Evolutionary conservation across 2,888 invertebrate species (phyloP).

Genomic region (Spatulosminthurus flaviceps): DNA sequence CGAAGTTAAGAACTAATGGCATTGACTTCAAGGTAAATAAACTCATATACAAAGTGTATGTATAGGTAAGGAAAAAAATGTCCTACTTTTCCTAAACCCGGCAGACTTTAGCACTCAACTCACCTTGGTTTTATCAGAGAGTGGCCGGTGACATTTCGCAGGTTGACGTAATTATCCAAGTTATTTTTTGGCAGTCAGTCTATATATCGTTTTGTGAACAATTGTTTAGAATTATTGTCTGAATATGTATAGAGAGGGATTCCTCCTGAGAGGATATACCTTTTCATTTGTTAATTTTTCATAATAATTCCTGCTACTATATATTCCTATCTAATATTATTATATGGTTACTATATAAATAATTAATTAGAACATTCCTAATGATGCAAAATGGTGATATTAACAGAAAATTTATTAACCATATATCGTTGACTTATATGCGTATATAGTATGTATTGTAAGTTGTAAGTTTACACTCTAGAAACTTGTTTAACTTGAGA

Average conservation of each 20-base stretch:
- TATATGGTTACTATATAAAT: not conserved
- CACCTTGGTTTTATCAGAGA: not conserved
- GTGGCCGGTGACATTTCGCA: not conserved
- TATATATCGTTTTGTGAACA: too few relatives aligned
- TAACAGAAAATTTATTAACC: slow-evolving; percentile 1
- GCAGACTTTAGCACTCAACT: not conserved
- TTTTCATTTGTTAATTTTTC: too few relatives aligned
- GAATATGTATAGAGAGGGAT: too few relatives aligned
- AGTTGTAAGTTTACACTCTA: too few relatives aligned
- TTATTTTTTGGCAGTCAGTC: too few relatives aligned
- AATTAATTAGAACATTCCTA: not conserved
- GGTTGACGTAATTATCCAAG: too few relatives aligned
- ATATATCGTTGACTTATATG: not conserved
- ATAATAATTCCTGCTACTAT: too few relatives aligned
- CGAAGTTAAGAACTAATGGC: not conserved
- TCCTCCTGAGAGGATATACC: too few relatives aligned
- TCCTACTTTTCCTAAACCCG: not conserved
- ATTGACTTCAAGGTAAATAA: slow-evolving; percentile 20
- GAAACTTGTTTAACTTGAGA: not conserved
- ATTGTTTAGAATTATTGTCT: too few relatives aligned
- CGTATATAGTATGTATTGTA: not conserved
- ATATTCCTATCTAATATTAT: too few relatives aligned
- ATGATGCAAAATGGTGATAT: not conserved
- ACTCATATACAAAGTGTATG: not conserved
- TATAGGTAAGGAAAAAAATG: too few relatives aligned